A percentile compares a stretch with the other conserved stretches of the same genome.
phyloP scores from a whole-genome alignment of 2,797 vertebrate species.

The Epinephelus coioides region DNA sequence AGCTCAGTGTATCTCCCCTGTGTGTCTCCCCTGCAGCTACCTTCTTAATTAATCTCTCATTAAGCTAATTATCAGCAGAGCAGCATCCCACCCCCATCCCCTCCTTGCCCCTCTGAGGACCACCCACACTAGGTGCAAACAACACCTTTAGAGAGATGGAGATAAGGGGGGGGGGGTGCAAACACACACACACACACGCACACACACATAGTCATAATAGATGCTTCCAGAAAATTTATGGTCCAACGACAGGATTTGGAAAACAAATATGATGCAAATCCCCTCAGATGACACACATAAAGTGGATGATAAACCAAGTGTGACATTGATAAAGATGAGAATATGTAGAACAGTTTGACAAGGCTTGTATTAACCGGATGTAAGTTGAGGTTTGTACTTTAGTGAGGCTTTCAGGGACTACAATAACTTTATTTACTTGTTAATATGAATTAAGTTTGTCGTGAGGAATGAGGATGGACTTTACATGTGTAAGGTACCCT shows the following conservation, averaged over 20 bases:
- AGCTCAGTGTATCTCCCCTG: slow-evolving; percentile 57
- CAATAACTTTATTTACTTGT: too few relatives aligned
- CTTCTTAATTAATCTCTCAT: slow-evolving; percentile 70
- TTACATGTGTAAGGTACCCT: too few relatives aligned
- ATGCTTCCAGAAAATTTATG: neutral
- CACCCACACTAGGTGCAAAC: slow-evolving; percentile 33
- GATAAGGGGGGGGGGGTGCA: neutral
- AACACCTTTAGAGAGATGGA: slow-evolving; percentile 16
- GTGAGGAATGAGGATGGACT: too few relatives aligned
- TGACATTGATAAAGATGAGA: neutral
- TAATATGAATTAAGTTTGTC: too few relatives aligned
- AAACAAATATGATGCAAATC: slow-evolving; percentile 3
- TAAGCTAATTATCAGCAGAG: slow-evolving; percentile 76
- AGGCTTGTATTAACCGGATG: too few relatives aligned
- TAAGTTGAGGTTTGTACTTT: too few relatives aligned
- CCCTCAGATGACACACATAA: neutral
- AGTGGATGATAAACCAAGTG: too few relatives aligned
- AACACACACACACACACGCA: neutral
- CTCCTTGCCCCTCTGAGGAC: slow-evolving; percentile 23
- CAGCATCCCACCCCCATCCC: slow-evolving; percentile 39
- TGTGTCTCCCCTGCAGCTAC: slow-evolving; percentile 48
- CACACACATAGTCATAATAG: neutral
- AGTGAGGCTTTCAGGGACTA: too few relatives aligned
- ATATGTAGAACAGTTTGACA: too few relatives aligned
- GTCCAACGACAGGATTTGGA: neutral